Evolutionary conservation across 2,113 vertebrate species (phyloP), one percentile per base, ranked within the genome.

Genomic region (Synchiropus splendidus): DNA sequence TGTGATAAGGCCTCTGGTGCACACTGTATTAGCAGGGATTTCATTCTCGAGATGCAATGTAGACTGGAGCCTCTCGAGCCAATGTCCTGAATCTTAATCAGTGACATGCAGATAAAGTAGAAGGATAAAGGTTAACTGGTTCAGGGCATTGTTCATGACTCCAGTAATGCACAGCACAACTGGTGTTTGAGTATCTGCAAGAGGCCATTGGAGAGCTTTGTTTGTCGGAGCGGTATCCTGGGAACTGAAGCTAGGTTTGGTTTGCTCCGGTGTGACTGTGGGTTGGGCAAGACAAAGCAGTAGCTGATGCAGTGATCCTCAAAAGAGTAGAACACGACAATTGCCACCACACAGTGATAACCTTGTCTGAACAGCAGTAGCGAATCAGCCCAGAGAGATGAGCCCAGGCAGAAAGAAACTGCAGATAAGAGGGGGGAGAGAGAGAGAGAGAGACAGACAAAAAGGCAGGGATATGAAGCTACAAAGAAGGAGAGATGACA

Each of bases 41-140:
- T n/a, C 35, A 51, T 27, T 60, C 31, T 34, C 33, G 44, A 39
- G 10, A 6, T 54, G n/a, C n/a, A n/a, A n/a, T n/a, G 21, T 27
- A 5, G 21, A 27, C 8, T 27, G 4, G 21, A 27, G 21, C 21
- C 21, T 27, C 21, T 27, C 21, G 21, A 4, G 21, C 21, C 8
- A 27, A 27, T 27, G 21, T 48, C 16, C 45, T 37, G 57, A 50
- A 48, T 54, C 56, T 60, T 75, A 75, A 81, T 75, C 67, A 67
- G 64, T 66, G 60, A 42, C 48, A 61, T 18, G 45, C 27, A 14
- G 36, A 32, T 58, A 77, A 60, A 77, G 75, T 50, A 52, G 66
- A 52, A 78, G 53, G 54, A 78, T 76, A 72, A 80, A 74, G 70
- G 56, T 39, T 69, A 56, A 82, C 69, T 18, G 56, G 79, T 78